Percentiles rank a stretch among this genome's conserved stretches.
phyloP scores from a whole-genome alignment of 2,113 vertebrate species.

The Peromyscus polionotus region DNA sequence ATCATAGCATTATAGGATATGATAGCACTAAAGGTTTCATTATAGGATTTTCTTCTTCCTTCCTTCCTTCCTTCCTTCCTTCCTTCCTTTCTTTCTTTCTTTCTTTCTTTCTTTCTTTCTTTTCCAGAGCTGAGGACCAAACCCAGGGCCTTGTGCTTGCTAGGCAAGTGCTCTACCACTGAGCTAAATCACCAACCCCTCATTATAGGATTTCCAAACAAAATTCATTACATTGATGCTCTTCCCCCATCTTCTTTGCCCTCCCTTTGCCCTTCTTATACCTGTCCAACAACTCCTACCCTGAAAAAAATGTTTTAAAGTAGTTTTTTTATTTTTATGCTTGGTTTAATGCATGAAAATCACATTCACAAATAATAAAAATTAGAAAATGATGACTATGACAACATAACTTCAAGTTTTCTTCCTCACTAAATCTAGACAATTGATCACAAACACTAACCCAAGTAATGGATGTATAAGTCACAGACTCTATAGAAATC shows the following conservation, averaged over 20 bases:
- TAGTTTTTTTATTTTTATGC: not conserved
- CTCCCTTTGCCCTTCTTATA: not conserved
- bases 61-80: no score
- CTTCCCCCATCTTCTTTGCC: not conserved
- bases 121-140: no score
- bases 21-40: not conserved
- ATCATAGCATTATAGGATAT: not conserved
- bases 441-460: not conserved
- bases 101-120: no score
- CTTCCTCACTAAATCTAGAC: not conserved
- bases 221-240: not conserved
- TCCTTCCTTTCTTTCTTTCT: no score
- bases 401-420: not conserved
- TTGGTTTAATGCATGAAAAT: not conserved
- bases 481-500: not conserved
- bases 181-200: no score
- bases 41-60: not conserved
- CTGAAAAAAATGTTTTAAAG: not conserved
- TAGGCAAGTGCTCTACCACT: no score
- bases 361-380: slow-evolving; percentile 14
- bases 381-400: not conserved
- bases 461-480: not conserved
- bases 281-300: not conserved
- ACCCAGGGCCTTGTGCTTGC: no score
- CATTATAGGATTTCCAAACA: no score